phyloP scores from a whole-genome alignment of 1,140 invertebrate genomes.

The Drosophila ficusphila region DNA sequence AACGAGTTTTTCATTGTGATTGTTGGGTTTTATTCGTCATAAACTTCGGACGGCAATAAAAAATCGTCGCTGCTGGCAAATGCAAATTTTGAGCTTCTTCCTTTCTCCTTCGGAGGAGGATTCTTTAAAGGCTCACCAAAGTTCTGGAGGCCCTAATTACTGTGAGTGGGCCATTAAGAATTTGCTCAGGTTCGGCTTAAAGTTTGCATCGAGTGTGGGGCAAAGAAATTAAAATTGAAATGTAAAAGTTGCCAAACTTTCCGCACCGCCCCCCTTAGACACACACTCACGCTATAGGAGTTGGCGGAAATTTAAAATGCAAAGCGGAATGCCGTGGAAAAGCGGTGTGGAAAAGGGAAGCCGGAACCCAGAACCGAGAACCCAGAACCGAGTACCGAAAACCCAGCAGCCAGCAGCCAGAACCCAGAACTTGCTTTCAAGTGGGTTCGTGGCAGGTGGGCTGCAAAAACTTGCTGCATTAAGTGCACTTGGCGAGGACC shows the following conservation, averaged over 20 bases:
- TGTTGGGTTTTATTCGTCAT: constrained; percentile 73
- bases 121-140: constrained; percentile 50
- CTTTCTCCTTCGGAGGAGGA: neutral
- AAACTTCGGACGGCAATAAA: constrained; percentile 66
- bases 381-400: neutral
- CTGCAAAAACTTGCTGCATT: constrained; percentile 73
- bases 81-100: constrained; percentile 37
- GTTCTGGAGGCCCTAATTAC: constrained; percentile 62
- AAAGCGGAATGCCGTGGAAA: constrained; percentile 43
- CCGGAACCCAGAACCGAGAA: constrained; percentile 9
- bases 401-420: neutral
- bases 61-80: constrained; percentile 49
- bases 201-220: constrained; percentile 57
- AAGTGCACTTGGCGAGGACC: constrained; percentile 64
- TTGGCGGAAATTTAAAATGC: constrained; percentile 71
- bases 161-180: constrained; percentile 73
- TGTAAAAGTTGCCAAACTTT: constrained; percentile 78
- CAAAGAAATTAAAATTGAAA: constrained; percentile 80
- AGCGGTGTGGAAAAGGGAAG: constrained; percentile 11
- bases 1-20: constrained; percentile 70
- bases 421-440: constrained; percentile 61
- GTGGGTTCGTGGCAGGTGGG: constrained; percentile 66
- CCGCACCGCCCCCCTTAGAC: neutral
- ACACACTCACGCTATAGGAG: constrained; percentile 7
- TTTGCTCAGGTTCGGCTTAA: constrained; percentile 64